Conservation (phyloP, 2,113 vertebrate genomes). For the Cryptomyrus ogoouensis region DNA sequence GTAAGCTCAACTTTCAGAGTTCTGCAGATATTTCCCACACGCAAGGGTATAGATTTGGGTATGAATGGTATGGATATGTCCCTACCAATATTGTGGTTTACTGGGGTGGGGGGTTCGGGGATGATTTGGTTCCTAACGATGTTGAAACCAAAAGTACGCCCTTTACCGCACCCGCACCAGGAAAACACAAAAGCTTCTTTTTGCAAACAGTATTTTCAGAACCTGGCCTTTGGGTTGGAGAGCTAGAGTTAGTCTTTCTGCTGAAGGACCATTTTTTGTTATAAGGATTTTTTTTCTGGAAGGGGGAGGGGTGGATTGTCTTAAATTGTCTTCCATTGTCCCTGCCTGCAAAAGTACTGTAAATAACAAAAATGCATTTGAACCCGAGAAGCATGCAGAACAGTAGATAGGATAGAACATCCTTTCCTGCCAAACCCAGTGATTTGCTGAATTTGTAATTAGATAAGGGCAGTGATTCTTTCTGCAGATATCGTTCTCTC, state of each 20-base stretch:
- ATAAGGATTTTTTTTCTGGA: not conserved
- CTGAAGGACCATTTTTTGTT: not conserved
- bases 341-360: not conserved
- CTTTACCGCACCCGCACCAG: not conserved
- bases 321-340: not conserved
- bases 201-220: not conserved
- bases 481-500: not conserved
- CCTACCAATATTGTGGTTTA: not conserved
- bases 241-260: not conserved
- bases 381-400: not conserved
- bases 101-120: not conserved
- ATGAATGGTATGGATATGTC: not conserved
- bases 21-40: not conserved
- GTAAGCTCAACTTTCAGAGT: not conserved
- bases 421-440: not conserved
- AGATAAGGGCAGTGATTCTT: not conserved
- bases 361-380: not conserved
- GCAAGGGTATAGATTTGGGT: not conserved
- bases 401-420: not conserved
- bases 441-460: constrained; percentile 7
- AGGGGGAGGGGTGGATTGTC: not conserved
- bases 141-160: not conserved
- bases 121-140: not conserved
- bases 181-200: not conserved
- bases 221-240: not conserved